Evolutionary conservation across 2,888 invertebrate species (phyloP).

Genomic region (Drosophila prostipennis): DNA sequence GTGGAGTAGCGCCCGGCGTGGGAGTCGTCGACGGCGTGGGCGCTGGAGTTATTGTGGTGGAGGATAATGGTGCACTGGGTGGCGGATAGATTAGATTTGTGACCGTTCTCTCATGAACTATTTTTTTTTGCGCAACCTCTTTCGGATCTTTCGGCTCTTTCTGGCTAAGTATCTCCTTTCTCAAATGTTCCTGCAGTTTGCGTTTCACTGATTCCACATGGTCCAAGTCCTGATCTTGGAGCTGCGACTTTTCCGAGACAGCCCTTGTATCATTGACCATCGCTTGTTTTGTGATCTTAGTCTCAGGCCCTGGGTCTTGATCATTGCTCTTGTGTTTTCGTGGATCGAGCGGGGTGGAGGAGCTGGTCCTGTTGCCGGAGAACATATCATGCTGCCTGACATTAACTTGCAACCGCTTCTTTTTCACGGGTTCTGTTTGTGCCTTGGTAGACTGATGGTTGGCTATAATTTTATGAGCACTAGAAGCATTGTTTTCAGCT

Average conservation of each 20-base stretch:
- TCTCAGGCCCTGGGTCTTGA: not conserved
- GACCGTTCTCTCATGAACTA: constrained; percentile 24
- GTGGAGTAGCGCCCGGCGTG: constrained; percentile 33
- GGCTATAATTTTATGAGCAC: constrained; percentile 6
- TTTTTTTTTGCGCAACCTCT: constrained; percentile 43
- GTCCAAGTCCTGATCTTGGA: constrained; percentile 2
- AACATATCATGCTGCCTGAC: constrained; percentile 32
- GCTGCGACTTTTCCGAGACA: not conserved
- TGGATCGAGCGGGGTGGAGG: not conserved
- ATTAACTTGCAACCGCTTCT: constrained; percentile 32
- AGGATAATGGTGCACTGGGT: constrained; percentile 38
- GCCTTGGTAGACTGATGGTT: constrained; percentile 22
- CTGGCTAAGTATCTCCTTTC: constrained; percentile 45
- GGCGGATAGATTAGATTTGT: constrained; percentile 59
- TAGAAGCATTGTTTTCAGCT: not conserved
- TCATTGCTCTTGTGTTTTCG: not conserved
- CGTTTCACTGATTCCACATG: constrained; percentile 41
- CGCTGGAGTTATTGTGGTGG: constrained; percentile 51
- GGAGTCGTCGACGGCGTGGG: constrained; percentile 46
- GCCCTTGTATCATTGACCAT: constrained; percentile 7
- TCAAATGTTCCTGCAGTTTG: constrained; percentile 49
- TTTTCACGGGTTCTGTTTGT: constrained; percentile 20
- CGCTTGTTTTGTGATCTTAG: not conserved
- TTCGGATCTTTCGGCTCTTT: too few species aligned
- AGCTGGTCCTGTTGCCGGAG: constrained; percentile 7